Evolutionary conservation across 2,888 invertebrate species (phyloP), one percentile per base, ranked within the genome.

Genomic region (Euplagia quadripunctaria): DNA sequence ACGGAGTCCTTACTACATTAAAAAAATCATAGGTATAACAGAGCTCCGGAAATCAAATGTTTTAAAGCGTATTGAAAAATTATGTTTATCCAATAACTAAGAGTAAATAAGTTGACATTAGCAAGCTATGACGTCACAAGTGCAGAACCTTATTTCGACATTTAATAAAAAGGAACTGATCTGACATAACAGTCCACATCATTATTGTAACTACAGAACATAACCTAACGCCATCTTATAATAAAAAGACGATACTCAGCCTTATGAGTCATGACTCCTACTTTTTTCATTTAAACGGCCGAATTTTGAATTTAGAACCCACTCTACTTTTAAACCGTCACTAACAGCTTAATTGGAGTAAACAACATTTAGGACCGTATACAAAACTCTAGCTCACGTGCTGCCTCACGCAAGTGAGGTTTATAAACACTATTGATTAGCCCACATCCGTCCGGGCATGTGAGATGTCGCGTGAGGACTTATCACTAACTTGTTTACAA

Each of bases 401-500:
- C 73, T 43, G 4, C 66, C 73, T 78, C 88, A 86, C 86, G 82
- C 82, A 68, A 72, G 41, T 31, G 75, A 70, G 74, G 87, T 91
- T 91, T 91, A 90, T 86, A 88, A 91, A 91, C 85, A 86, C 71
- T 9, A 17, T 71, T 77, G 84, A 82, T 85, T 80, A 77, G 73
- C 58, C 64, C 78, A 78, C 85, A 76, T 83, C 91, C 86, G 79
- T 83, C 89, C 90, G 86, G 85, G 77, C 79, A 81, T 76, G 82
- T 81, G 85, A 86, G 82, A 81, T 71, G 69, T 77, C 72, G 76
- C 74, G 75, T 79, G 78, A n/a, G 49, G 51, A 41, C 63, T 70
- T 70, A 70, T 69, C 64, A 64, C 16, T 17, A 31, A 51, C 17
- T 55, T 74, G 64, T 75, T 72, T 72, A 72, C 72, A 75, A 74